phyloP scores from a whole-genome alignment of 2,888 invertebrate genomes.

The Drosophila limbata region DNA sequence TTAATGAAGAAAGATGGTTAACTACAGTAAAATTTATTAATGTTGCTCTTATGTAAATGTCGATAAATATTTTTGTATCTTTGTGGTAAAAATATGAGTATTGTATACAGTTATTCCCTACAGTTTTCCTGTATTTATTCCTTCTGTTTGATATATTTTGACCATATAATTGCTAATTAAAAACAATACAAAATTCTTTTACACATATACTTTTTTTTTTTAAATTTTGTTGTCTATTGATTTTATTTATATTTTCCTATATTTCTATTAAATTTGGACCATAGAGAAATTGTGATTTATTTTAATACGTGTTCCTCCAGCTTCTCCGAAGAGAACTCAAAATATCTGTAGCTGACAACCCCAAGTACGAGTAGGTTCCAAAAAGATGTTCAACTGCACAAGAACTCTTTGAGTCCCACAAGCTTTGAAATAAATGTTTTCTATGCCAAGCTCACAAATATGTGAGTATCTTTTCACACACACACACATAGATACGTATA shows the following conservation, averaged over 20 bases:
- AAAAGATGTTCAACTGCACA: not conserved
- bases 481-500: conserved; percentile 1
- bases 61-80: not conserved
- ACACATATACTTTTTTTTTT: not conserved
- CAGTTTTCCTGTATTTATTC: too few relatives aligned
- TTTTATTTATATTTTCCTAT: not conserved
- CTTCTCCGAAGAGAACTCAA: not conserved
- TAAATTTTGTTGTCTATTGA: not conserved
- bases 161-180: too few relatives aligned
- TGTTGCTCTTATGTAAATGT: not conserved
- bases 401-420: conserved; percentile 18
- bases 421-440: conserved; percentile 46
- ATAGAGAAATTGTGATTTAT: not conserved
- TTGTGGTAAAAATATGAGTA: not conserved
- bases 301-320: not conserved
- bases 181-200: too few relatives aligned
- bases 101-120: too few relatives aligned
- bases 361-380: not conserved
- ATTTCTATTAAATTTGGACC: not conserved
- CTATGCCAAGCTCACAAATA: conserved; percentile 39
- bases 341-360: conserved; percentile 1
- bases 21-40: not conserved
- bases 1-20: too few relatives aligned
- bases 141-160: too few relatives aligned
- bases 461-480: conserved; percentile 20